Base-by-base conservation (phyloP, 2,888 invertebrate species). In the Drosophila kokeensis region DNA sequence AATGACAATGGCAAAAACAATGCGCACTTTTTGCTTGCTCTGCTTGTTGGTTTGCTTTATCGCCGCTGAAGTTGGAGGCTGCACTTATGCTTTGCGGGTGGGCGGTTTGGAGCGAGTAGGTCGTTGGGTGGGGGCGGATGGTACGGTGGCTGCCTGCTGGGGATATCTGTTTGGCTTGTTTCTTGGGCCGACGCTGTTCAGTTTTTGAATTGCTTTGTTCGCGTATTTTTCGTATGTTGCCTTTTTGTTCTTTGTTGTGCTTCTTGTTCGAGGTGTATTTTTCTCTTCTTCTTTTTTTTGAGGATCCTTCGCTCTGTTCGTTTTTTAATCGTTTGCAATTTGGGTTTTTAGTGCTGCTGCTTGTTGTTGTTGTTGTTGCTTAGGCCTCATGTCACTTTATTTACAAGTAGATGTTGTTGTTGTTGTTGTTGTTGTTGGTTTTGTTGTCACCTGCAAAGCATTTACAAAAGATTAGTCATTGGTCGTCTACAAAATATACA, bases 351-450 rank as follows among this genome's bases (percentile, higher is more conserved):
- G 82, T 87, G 85, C 77, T 69, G 38, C 13, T 27, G 68, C 38
- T 42, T 73, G 54, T 36, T 73, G 50, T 57, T 74, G 71, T 64
- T 79, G 55, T 86, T 81, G 73, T 79, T 87, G 77, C 73, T 86
- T 89, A 87, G 88, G 86, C 90, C 85, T 89, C 86, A 82, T 89
- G 82, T 86, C 89, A 72, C 76, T 88, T 87, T 80, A 74, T 85
- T 87, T 83, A 79, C 79, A 76, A 87, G 82, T 68, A 65, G 63
- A 50, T 79, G 61, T 40, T 79, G 59, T 49, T 75, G 63, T 53
- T 68, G 52, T 10, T 73, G 64, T 40, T 48, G 61, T 42, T 68
- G 42, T 45, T 24, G n/a, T n/a, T n/a, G n/a, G 62, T 69, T 52
- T 42, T 57, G 60, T 45, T 67, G 64, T 59, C 57, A 73, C 69